Conservation (phyloP, 2,888 invertebrate species). For the Arge pagana region DNA sequence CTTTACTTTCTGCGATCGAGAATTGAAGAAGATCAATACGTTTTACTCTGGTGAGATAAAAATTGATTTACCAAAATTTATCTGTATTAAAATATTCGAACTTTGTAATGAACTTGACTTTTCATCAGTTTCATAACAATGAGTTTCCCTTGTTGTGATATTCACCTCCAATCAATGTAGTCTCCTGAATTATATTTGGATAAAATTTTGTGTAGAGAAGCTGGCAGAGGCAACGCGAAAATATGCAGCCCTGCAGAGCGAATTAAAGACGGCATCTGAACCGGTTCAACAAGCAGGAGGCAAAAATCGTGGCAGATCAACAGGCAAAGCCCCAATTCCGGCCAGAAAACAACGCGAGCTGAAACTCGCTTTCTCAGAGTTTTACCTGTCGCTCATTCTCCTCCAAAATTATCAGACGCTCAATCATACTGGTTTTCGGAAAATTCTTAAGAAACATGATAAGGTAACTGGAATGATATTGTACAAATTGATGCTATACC, state of each 20-base stretch:
- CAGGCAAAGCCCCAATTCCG: constrained; percentile 63
- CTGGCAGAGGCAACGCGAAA: constrained; percentile 96
- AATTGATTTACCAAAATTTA: too few species aligned
- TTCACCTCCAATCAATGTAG: not conserved
- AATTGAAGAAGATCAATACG: constrained; percentile 94
- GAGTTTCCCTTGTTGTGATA: not conserved
- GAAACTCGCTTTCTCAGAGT: constrained; percentile 97
- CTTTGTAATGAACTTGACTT: constrained; percentile 10
- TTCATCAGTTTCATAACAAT: not conserved
- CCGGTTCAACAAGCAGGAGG: constrained; percentile 55
- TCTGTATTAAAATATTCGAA: not conserved
- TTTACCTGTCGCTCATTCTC: constrained; percentile 93
- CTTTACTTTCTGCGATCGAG: constrained; percentile 93
- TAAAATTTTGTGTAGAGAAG: constrained; percentile 72
- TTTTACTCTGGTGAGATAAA: constrained; percentile 84
- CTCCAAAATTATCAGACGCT: constrained; percentile 98
- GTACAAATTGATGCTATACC: not conserved
- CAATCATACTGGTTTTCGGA: constrained; percentile 98
- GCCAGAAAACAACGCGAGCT: constrained; percentile 87
- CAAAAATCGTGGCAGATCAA: constrained; percentile 48
- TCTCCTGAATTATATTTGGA: constrained; percentile 6
- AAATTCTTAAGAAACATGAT: constrained; percentile 99
- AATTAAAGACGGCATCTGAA: constrained; percentile 66
- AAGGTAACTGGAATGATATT: constrained; percentile 69
- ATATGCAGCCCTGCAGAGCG: constrained; percentile 87